These are phyloP conservation scores for Okapia johnstoni DNA, from an alignment of 2,113 vertebrate species.

Conservation along the genomic window DNA sequence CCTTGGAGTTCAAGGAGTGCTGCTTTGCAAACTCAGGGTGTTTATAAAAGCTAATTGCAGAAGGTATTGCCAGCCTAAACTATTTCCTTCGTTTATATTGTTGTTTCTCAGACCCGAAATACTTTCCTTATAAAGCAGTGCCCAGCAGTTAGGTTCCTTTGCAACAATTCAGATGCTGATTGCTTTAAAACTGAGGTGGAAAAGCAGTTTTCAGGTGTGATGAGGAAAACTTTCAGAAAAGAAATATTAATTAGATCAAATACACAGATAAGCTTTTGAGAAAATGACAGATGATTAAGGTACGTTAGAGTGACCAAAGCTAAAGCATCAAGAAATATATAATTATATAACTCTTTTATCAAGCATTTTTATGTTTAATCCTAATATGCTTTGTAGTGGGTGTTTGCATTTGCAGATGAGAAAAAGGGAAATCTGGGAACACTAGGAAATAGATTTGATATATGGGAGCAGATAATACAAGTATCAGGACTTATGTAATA, in stretches of 20 bases:
- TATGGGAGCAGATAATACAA: not conserved
- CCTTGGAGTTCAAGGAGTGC: not conserved
- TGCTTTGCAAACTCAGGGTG: not conserved
- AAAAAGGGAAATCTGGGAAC: not conserved
- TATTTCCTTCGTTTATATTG: not conserved
- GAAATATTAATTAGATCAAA: not conserved
- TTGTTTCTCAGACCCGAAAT: not conserved
- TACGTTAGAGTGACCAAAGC: not conserved
- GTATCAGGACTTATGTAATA: not conserved
- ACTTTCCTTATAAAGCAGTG: not conserved
- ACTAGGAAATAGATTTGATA: not conserved
- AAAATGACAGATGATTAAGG: slow-evolving; percentile 4
- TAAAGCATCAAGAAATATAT: not conserved
- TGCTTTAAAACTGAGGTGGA: not conserved
- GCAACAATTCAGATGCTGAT: not conserved
- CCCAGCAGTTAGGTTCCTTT: not conserved
- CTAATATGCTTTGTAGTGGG: not conserved
- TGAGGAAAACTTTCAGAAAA: not conserved
- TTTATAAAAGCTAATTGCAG: not conserved
- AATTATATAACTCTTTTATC: not conserved
- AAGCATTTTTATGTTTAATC: not conserved
- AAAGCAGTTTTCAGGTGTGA: not conserved
- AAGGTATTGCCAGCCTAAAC: not conserved
- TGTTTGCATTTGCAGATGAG: not conserved
- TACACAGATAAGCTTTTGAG: not conserved